Evolutionary conservation across 2,888 invertebrate species (phyloP).

Genomic region (Himalopsyche anomala): DNA sequence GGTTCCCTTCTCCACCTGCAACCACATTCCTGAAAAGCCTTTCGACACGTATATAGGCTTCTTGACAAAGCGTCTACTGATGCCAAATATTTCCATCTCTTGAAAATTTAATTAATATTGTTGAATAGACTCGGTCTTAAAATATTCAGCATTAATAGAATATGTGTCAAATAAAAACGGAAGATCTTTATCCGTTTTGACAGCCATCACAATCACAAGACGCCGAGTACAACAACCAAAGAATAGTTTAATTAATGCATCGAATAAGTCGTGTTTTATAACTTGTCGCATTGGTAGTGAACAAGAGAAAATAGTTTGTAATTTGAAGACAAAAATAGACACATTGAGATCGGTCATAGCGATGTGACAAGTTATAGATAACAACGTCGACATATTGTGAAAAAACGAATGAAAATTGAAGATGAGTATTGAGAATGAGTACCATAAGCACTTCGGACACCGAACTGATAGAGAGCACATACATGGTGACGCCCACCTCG

Average conservation of each 20-base stretch:
- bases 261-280: constrained; percentile 64
- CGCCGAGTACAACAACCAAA: constrained; percentile 69
- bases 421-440: constrained; percentile 77
- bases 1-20: constrained; percentile 65
- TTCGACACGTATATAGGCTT: constrained; percentile 61
- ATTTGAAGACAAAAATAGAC: constrained; percentile 70
- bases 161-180: constrained; percentile 52
- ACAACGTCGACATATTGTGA: constrained; percentile 66
- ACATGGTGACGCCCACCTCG: constrained; percentile 98
- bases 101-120: constrained; percentile 33
- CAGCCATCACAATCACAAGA: constrained; percentile 65
- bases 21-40: constrained; percentile 65
- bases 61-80: constrained; percentile 55
- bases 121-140: constrained; percentile 5
- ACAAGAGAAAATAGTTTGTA: constrained; percentile 67
- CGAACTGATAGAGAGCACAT: constrained; percentile 98
- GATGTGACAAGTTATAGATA: constrained; percentile 65
- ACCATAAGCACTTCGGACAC: constrained; percentile 99
- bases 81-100: constrained; percentile 49
- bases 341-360: constrained; percentile 74
- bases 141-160: constrained; percentile 55
- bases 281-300: constrained; percentile 68
- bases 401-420: constrained; percentile 64
- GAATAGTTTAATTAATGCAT: constrained; percentile 53
- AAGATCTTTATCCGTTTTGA: constrained; percentile 55